A percentile compares a stretch with the other conserved stretches of the same genome.
Evolutionary conservation across 2,888 invertebrate species (phyloP).

Genomic region (Bellardia pandia): DNA sequence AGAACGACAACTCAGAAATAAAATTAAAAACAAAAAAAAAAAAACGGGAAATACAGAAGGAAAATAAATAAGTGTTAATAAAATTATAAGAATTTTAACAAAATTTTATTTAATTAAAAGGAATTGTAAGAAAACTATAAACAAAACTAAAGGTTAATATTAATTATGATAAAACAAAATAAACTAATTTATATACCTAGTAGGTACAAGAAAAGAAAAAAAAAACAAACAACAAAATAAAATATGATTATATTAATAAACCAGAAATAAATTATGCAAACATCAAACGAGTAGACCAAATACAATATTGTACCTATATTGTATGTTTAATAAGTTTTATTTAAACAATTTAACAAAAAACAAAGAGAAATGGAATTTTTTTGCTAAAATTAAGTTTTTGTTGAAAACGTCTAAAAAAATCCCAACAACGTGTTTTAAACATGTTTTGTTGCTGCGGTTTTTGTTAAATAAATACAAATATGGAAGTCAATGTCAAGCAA

Average conservation of each 20-base stretch:
- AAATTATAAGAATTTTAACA: constrained; percentile 10
- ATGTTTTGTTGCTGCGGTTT: constrained; percentile 52
- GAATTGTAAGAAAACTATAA: neutral
- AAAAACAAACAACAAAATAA: neutral
- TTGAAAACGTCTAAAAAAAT: constrained; percentile 28
- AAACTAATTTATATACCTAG: neutral
- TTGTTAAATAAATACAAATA: constrained; percentile 58
- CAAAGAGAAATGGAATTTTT: constrained; percentile 42
- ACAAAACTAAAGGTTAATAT: constrained; percentile 59
- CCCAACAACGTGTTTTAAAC: constrained; percentile 63
- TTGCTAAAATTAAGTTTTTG: constrained; percentile 14
- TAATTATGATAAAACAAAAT: neutral
- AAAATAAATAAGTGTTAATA: constrained; percentile 32
- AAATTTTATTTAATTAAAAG: neutral
- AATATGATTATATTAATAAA: constrained; percentile 1
- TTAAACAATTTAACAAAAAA: constrained; percentile 27
- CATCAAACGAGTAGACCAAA: constrained; percentile 53
- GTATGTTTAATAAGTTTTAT: neutral
- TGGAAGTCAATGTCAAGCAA: constrained; percentile 72
- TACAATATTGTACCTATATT: neutral
- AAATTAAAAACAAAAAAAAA: neutral
- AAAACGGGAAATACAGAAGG: neutral
- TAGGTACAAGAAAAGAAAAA: neutral
- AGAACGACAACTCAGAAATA: constrained; percentile 35
- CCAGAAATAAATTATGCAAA: constrained; percentile 64